Evolutionary conservation across 2,113 vertebrate species (phyloP).

Genomic region (western clawed frog (Xenopus tropicalis)): UCB_Xtro_10.0 CM004446.2:36837501-36838000

Average conservation of each 20-base stretch:
- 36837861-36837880: background rate
- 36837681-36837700: no score
- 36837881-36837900: no score
- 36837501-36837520: no score
- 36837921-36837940: background rate
- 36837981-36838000: slow-evolving; percentile 83
- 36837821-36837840: slow-evolving; percentile 87
- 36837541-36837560: no score
- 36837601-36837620: no score
- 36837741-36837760: slow-evolving; percentile 84
- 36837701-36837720: no score
- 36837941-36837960: slow-evolving; percentile 89
- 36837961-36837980: slow-evolving; percentile 90
- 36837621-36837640: no score
- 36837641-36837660: no score
- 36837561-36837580: no score
- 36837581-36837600: no score
- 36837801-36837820: slow-evolving; percentile 80
- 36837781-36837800: slow-evolving; percentile 75
- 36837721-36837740: background rate
- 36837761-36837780: slow-evolving; percentile 79
- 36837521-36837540: no score
- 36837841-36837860: background rate
- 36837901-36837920: background rate
- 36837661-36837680: no score